Percentiles rank a stretch among this genome's conserved stretches.
These are phyloP conservation scores for Zoanthus gigantus DNA, from an alignment of 92 coral and sea anemone genomes.

Conservation along the genomic window DNA sequence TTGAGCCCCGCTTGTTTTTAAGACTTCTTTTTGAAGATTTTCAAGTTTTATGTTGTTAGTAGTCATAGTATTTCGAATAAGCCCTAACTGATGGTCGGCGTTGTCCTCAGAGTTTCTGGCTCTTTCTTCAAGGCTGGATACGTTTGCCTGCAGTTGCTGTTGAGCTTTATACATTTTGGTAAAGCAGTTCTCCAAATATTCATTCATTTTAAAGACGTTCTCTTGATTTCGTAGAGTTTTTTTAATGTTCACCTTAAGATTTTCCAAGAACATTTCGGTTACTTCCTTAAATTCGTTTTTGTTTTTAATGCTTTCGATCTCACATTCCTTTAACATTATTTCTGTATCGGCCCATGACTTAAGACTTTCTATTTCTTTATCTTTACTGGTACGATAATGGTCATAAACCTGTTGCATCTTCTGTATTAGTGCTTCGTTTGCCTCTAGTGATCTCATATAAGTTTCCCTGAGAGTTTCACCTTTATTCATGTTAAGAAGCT, in stretches of 20 bases:
- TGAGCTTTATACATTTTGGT: not conserved
- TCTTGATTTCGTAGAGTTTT: not conserved
- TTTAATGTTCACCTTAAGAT: not conserved
- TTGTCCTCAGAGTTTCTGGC: not conserved
- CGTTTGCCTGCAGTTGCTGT: not conserved
- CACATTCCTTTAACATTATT: constrained; percentile 11
- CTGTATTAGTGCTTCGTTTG: not conserved
- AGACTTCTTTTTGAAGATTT: constrained; percentile 21
- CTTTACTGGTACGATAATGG: constrained; percentile 9
- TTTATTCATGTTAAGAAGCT: constrained; percentile 1
- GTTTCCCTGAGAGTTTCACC: not conserved
- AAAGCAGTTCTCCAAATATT: not conserved
- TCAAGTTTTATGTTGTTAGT: constrained; percentile 7
- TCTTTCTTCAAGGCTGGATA: not conserved
- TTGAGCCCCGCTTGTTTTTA: not conserved
- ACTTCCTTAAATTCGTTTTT: not conserved
- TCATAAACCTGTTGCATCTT: constrained; percentile 11
- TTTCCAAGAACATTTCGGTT: not conserved
- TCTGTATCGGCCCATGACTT: constrained; percentile 27
- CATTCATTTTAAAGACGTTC: constrained; percentile 2
- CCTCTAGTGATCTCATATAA: not conserved
- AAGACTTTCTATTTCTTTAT: constrained; percentile 11
- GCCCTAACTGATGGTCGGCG: not conserved
- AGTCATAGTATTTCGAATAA: not conserved
- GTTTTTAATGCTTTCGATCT: constrained; percentile 21